phyloP scores from a whole-genome alignment of 2,797 vertebrate genomes.

The Poliocrania exsul region DNA sequence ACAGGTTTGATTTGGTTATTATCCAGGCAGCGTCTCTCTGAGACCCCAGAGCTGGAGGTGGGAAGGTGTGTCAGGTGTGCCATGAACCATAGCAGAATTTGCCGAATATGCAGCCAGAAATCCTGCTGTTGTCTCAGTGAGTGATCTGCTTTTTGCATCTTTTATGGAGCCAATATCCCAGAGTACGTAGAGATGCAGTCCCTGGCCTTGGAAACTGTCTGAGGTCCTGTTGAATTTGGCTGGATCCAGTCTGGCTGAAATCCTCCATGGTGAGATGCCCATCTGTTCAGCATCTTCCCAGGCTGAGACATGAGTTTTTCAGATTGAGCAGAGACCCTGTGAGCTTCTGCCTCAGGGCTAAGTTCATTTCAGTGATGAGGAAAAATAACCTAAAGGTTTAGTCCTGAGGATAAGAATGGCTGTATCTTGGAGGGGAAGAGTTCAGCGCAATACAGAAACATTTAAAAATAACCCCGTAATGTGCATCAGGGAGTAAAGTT shows the following conservation, averaged over 20 bases:
- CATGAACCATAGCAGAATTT: not conserved
- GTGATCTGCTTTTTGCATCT: not conserved
- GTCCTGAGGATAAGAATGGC: not conserved
- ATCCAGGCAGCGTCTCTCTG: not conserved
- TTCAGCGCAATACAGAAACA: not conserved
- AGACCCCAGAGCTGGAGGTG: not conserved
- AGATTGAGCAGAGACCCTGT: not conserved
- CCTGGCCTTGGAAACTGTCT: not conserved
- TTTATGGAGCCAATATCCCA: not conserved
- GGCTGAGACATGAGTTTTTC: not conserved
- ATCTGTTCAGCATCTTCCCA: accelerated
- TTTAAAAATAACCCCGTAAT: not conserved
- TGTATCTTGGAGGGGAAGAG: not conserved
- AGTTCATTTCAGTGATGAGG: not conserved
- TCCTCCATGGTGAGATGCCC: not conserved
- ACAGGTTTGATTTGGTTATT: not conserved
- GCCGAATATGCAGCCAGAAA: not conserved
- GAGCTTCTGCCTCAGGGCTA: not conserved
- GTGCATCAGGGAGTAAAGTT: not conserved
- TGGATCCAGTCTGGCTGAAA: not conserved
- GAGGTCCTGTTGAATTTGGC: not conserved
- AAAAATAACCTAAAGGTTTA: not conserved
- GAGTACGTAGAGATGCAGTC: not conserved
- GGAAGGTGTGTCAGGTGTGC: not conserved
- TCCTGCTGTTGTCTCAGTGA: not conserved